Conservation (phyloP, 2,113 vertebrate species). For the Aphelocoma coerulescens region DNA sequence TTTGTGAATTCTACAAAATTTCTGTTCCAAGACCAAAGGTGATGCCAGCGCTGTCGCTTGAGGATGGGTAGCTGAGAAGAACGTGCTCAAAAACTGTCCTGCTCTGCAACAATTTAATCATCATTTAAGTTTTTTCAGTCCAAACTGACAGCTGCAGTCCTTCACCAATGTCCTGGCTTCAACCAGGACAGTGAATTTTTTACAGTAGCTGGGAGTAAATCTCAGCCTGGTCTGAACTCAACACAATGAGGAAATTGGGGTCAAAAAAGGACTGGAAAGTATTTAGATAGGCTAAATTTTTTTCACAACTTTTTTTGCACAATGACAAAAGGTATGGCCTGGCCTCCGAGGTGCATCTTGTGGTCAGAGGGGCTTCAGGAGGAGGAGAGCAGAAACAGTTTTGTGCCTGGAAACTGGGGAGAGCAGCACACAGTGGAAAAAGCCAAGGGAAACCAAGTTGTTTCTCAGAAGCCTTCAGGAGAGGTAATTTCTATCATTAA, state of each 20-base stretch:
- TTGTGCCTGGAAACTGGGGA: background rate
- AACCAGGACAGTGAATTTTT: background rate
- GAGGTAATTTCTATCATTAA: background rate
- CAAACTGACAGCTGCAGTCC: background rate
- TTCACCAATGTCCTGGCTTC: background rate
- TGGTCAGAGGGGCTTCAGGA: fast-evolving
- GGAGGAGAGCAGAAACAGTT: background rate
- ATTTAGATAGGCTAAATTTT: background rate
- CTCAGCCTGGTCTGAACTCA: background rate
- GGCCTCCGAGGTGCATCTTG: background rate
- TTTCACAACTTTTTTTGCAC: background rate
- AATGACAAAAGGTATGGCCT: background rate
- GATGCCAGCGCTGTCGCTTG: fast-evolving
- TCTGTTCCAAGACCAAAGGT: background rate
- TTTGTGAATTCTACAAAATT: background rate
- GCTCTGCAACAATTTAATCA: background rate
- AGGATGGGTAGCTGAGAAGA: background rate
- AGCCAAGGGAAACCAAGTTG: background rate
- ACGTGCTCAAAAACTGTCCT: fast-evolving
- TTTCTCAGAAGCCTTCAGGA: background rate
- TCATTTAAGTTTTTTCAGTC: background rate
- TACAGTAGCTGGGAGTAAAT: background rate
- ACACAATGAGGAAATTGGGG: fast-evolving
- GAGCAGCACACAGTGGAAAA: background rate
- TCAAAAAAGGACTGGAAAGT: background rate